Conservation (phyloP, 92 coral and sea anemone species). For the Phenganax subtilis region DNA sequence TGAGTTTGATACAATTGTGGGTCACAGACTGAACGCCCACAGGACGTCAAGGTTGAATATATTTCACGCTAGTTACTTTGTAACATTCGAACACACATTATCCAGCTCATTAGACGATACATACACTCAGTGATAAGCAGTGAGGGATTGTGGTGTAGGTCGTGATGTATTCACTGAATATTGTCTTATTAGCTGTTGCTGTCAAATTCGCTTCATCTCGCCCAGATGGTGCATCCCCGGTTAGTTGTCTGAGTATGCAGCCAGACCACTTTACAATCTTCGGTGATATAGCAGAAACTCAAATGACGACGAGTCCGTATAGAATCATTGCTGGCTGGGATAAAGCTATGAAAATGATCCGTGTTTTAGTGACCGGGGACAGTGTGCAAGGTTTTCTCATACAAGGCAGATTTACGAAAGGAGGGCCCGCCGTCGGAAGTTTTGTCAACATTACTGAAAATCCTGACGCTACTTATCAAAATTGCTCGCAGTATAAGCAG, state of each 20-base stretch:
- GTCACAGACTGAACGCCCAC: not conserved
- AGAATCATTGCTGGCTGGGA: slow-evolving; percentile 18
- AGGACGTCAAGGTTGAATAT: not conserved
- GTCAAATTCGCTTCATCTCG: not conserved
- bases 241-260: not conserved
- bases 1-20: too few species aligned
- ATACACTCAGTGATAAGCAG: not conserved
- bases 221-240: slow-evolving; percentile 8
- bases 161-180: not conserved
- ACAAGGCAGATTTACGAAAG: not conserved
- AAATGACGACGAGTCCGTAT: slow-evolving; percentile 6
- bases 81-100: not conserved
- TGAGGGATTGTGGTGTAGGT: not conserved
- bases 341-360: slow-evolving; percentile 1
- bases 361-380: slow-evolving; percentile 12
- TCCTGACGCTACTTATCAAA: slow-evolving; percentile 10
- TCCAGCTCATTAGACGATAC: not conserved
- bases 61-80: slow-evolving; percentile 9
- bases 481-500: not conserved
- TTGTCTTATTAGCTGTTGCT: not conserved
- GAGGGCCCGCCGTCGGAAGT: slow-evolving; percentile 14
- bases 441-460: slow-evolving; percentile 18
- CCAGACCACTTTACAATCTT: not conserved
- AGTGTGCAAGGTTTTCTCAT: slow-evolving; percentile 20
- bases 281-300: not conserved